Percentiles rank a stretch among this genome's conserved stretches.
These are phyloP conservation scores for Cinara cedri DNA, from an alignment of 2,888 invertebrate species.

Conservation along the genomic window DNA sequence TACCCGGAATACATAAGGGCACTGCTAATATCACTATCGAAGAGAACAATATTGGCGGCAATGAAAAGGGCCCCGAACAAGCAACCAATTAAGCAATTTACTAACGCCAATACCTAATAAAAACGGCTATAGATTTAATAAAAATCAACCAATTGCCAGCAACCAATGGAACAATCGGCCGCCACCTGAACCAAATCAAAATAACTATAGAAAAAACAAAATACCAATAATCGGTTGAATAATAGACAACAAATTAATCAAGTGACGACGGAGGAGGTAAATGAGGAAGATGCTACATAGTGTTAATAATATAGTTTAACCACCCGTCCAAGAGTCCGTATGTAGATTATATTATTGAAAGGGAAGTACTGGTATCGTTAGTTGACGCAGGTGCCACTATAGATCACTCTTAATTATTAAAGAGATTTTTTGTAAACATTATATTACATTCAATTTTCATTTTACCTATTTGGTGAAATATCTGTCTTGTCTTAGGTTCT, in stretches of 20 bases:
- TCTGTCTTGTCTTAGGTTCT: no score
- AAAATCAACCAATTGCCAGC: not conserved
- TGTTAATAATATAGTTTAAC: not conserved
- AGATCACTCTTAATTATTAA: not conserved
- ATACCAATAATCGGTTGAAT: not conserved
- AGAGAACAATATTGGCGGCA: no score
- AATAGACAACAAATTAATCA: not conserved
- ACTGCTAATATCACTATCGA: no score
- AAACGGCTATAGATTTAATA: no score
- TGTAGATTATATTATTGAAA: not conserved
- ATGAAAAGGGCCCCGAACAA: no score
- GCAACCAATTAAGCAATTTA: no score
- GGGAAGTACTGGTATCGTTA: not conserved
- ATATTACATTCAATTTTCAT: no score
- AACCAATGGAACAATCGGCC: not conserved
- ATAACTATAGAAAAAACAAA: not conserved
- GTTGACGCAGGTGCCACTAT: not conserved
- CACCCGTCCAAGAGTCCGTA: not conserved
- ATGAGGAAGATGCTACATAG: not conserved
- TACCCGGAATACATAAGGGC: no score
- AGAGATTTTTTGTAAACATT: no score
- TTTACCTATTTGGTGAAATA: no score
- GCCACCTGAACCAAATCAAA: fast-evolving
- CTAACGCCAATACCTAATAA: no score
- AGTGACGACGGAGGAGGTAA: not conserved